Base-by-base conservation (phyloP, 53 echinoderm and acorn worm genomes). In the Hippasteria phrygiana region DNA sequence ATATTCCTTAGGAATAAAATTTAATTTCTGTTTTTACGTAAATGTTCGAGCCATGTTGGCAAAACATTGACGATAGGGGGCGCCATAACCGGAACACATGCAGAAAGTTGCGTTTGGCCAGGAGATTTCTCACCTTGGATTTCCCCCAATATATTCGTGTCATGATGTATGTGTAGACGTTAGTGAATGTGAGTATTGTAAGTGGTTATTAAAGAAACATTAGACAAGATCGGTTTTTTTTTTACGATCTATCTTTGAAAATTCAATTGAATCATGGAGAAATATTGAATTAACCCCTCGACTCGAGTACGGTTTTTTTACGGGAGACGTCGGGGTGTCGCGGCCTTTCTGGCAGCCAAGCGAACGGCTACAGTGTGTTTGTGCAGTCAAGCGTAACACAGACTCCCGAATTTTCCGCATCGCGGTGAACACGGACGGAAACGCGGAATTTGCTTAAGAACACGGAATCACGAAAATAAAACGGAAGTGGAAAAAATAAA, bases 11-110 rank as follows among this genome's bases (percentile, higher is more conserved):
- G 48, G 17, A 34, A 43, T 51, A n/a, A 76, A 51, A 48, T 76
- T 31, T 20, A 16, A 51, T 29, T 76, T 76, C 51, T 33, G 13
- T 33, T 27, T 28, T 50, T 7, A 51, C 53, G 28, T 32, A 31
- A 27, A 27, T 18, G 32, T 76, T 51, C 43, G 24, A 10, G 11
- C 54, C 24, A 64, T 64, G 17, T 31, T 63, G 28, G 40, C 33
- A 28, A 78, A 16, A 22, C 18, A 1, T 1, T 64, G 81, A 8
- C 81, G 81, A 55, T 46, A 64, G 81, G 27, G 81, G 81, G 81
- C 81, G 81, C 81, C 43, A 9, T 81, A 29, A 22, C 16, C n/a
- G 31, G 43, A 81, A 47, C 12, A 31, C 75, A 75, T 75, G 75
- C 27, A 11, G 59, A 59, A 59, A 47, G 13, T 47, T 6, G 47